These are phyloP conservation scores for Odontomyia ornata DNA, from an alignment of 2,888 invertebrate species.

Conservation along the genomic window DNA sequence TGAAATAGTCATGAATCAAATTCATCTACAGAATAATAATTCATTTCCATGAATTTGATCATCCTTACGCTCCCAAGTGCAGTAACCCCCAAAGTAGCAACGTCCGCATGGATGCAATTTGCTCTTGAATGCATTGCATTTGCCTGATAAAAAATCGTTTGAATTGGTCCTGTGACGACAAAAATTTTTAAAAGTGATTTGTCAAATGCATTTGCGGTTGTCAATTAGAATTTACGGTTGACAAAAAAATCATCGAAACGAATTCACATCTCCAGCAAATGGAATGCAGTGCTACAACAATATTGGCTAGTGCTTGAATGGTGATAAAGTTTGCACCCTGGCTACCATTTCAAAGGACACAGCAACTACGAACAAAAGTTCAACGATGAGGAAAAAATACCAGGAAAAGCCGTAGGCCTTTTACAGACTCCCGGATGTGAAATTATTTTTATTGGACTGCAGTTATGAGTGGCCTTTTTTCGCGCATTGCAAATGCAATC, in stretches of 20 bases:
- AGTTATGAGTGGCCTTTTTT: constrained; percentile 28
- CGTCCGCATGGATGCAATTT: not conserved
- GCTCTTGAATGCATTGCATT: constrained; percentile 7
- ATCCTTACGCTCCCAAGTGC: not conserved
- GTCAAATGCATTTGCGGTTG: constrained; percentile 54
- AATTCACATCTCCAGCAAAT: not conserved
- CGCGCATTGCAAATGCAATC: constrained; percentile 42
- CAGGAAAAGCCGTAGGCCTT: not conserved
- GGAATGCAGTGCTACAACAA: not conserved
- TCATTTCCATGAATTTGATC: not conserved
- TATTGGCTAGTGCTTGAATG: not conserved
- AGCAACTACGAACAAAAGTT: not conserved
- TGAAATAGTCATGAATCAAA: not conserved
- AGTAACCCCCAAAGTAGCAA: not conserved
- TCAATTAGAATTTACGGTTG: constrained; percentile 51
- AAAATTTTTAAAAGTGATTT: constrained; percentile 51
- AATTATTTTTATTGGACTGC: constrained; percentile 40
- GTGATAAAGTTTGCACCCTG: constrained; percentile 1
- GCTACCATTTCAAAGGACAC: not conserved
- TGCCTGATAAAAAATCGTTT: not conserved
- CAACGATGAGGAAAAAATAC: not conserved
- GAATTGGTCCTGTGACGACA: constrained; percentile 1
- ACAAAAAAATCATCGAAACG: constrained; percentile 25
- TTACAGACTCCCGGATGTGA: not conserved
- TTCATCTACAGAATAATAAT: constrained; percentile 6